Evolutionary conservation across 1,140 invertebrate genomes (phyloP).

Genomic region (Ctenoplectra terminalis): DNA sequence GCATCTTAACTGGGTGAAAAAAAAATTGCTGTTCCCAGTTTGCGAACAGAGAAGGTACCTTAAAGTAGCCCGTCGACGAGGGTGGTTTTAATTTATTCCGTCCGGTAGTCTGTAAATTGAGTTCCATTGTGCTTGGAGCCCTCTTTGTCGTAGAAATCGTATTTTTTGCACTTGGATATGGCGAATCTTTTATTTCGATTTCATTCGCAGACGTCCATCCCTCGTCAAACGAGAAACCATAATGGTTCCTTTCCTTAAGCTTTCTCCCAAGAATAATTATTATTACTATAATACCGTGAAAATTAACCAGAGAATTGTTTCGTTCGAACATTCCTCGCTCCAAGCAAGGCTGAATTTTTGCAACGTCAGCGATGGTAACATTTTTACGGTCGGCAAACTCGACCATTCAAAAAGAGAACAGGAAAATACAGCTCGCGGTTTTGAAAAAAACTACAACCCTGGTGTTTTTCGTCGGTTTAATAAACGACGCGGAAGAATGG

Average conservation of each 20-base stretch:
- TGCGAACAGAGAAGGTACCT: too few relatives aligned
- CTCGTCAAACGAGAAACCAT: neutral
- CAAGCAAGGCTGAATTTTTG: too few relatives aligned
- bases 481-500: neutral
- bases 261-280: neutral
- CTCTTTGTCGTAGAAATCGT: neutral
- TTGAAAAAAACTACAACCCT: too few relatives aligned
- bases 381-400: neutral
- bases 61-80: neutral
- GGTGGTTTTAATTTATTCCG: constrained; percentile 22
- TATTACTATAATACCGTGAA: neutral
- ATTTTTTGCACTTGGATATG: neutral
- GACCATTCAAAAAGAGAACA: neutral
- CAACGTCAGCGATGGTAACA: too few relatives aligned
- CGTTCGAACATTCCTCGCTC: neutral
- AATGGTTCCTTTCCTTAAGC: neutral
- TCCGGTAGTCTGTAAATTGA: constrained; percentile 3
- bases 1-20: neutral
- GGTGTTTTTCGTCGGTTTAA: neutral
- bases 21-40: constrained; percentile 7
- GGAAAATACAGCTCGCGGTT: neutral
- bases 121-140: neutral
- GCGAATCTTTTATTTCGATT: constrained; percentile 13
- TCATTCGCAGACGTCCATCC: neutral
- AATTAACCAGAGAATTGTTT: too few relatives aligned